Evolutionary conservation across 2,888 invertebrate species (phyloP), one percentile per base, ranked within the genome.

Genomic region (Xanthorhoe spadicearia): DNA sequence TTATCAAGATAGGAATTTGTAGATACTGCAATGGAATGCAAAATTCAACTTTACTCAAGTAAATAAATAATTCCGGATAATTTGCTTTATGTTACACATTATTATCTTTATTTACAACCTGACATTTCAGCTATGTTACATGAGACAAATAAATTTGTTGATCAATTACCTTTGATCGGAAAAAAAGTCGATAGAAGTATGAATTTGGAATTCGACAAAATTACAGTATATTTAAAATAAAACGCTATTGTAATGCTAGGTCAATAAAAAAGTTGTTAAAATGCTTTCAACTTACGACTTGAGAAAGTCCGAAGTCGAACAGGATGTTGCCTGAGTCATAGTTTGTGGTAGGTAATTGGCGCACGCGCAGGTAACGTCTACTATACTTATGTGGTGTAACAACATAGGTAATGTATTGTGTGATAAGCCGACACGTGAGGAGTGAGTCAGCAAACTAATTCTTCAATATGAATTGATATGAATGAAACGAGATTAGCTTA

Each of bases 281-380:
- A 83, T 74, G 76, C 79, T 82, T 81, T 82, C 79, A 64, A 80
- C 76, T 71, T 65, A 71, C 77, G 77, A 81, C 82, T 77, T 80
- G 90, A 84, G 92, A 92, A 92, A 92, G 92, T 88, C 76, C 76
- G 78, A 86, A 86, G 85, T 81, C 82, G 84, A 91, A 88, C 91
- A 90, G 92, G 92, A 92, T 92, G 84, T 85, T 70, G 74, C 66
- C 69, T 89, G 89, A 90, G 81, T 90, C 89, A 90, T 76, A 72
- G 75, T 74, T 77, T 73, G 82, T 80, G 80, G 85, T 83, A 85
- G 80, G 85, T 83, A 85, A 84, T 84, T 87, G 80, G 81, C 86
- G 87, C 89, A 84, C 87, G 88, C 90, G 88, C 88, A 89, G 89
- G 91, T 89, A 89, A 80, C 82, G 81, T 87, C 86, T 81, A 84